phyloP scores from a whole-genome alignment of 2,113 vertebrate species.

The Bolborhynchus lineola region DNA sequence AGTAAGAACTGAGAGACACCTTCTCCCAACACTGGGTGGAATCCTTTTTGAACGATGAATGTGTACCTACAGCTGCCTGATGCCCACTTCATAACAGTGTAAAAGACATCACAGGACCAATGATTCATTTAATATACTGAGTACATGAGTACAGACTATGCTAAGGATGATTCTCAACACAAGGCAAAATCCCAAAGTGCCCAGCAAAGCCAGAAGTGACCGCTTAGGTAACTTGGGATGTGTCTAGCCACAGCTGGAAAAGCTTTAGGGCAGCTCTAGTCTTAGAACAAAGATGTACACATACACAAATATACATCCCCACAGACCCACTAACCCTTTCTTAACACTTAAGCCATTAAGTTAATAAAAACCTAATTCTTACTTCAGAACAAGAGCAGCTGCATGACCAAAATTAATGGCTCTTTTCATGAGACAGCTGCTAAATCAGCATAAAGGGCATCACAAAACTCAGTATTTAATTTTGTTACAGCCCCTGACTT shows the following conservation, averaged over 20 bases:
- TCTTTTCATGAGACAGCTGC: not conserved
- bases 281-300: not conserved
- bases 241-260: not conserved
- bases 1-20: not conserved
- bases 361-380: slow-evolving; percentile 13
- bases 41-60: not conserved
- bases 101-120: not conserved
- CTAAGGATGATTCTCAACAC: not conserved
- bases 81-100: not conserved
- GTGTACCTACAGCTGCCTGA: not conserved
- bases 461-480: not conserved
- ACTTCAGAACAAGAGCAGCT: not conserved
- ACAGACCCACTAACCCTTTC: not conserved
- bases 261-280: not conserved
- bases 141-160: not conserved
- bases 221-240: not conserved
- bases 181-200: not conserved
- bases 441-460: not conserved
- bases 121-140: not conserved
- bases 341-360: not conserved
- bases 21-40: not conserved
- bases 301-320: not conserved
- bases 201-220: not conserved
- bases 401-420: not conserved
- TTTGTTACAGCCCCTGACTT: not conserved